Conservation (phyloP, 1,140 invertebrate genomes). For the Drosophila kepulauana region DNA sequence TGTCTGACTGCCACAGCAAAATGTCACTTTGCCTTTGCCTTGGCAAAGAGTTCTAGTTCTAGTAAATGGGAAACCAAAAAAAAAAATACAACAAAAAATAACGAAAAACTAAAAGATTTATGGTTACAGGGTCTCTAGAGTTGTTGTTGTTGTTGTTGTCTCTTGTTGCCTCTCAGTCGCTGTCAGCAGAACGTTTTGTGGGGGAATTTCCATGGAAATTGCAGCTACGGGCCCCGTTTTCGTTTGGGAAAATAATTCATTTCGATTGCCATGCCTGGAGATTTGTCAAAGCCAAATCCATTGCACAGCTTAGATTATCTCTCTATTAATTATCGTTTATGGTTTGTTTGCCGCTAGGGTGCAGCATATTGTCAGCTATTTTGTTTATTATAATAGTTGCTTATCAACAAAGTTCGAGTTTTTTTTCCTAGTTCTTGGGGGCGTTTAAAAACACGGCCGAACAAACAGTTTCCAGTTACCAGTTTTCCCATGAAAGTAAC, state of each 20-base stretch:
- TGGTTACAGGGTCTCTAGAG: constrained; percentile 59
- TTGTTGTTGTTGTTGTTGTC: constrained; percentile 41
- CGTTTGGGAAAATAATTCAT: constrained; percentile 79
- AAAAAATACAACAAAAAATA: constrained; percentile 5
- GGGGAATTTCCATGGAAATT: constrained; percentile 72
- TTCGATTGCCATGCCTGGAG: constrained; percentile 64
- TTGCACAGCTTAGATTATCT: constrained; percentile 72
- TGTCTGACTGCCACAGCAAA: constrained; percentile 42
- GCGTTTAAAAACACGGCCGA: constrained; percentile 59
- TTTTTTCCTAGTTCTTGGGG: neutral
- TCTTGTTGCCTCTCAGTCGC: constrained; percentile 33
- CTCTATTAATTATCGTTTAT: constrained; percentile 83
- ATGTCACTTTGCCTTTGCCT: constrained; percentile 42
- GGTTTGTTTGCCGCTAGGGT: constrained; percentile 70
- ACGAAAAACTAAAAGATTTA: constrained; percentile 64
- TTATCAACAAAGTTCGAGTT: constrained; percentile 45
- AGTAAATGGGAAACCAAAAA: constrained; percentile 17
- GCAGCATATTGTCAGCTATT: constrained; percentile 48
- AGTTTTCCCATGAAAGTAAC: constrained; percentile 65
- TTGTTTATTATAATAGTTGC: constrained; percentile 34
- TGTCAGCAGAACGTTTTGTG: constrained; percentile 42
- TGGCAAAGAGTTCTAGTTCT: constrained; percentile 47
- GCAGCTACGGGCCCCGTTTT: constrained; percentile 47
- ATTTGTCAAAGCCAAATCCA: constrained; percentile 60
- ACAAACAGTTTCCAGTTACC: constrained; percentile 28